Base-by-base conservation (phyloP, 1,140 invertebrate genomes). In the Pemphigus obesinymphae region DNA sequence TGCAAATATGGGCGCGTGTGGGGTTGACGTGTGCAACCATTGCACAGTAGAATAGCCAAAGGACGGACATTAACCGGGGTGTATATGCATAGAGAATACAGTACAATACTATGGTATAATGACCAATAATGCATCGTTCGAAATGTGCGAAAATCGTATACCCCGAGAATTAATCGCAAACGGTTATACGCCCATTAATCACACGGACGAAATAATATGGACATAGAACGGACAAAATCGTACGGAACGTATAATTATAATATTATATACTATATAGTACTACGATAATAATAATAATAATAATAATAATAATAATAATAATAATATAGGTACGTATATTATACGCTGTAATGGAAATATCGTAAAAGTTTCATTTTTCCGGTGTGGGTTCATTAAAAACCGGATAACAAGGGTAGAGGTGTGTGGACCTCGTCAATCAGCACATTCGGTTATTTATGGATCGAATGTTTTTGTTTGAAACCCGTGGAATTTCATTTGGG, bases 381-480 rank as follows among this genome's bases (percentile, higher is more conserved):
- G 3, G 5, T 15, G 68, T 26, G 8, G 11, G 13, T 70, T 70
- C 23, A 70, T 70, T 70, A 45, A 45, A 70, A 17, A n/a, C 50
- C 40, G 7, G 23, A 3, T n/a, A n/a, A 34, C 31, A 17, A 17
- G 40, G 4, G 40, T 10, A 26, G 40, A 26, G 5, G 15, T 3
- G 40, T 29, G 40, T 29, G 66, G 40, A 70, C 23, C 68, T 70
- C 68, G 68, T 70, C 68, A 70, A 70, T 70, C 68, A 70, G 40
- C 40, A 45, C 40, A 15, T 70, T 70, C 68, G 23, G 68, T 43
- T 70, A 70, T 70, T 70, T 70, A 70, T 70, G 68, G 68, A 70
- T 29, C 68, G 68, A 45, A 45, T 70, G 68, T 45, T 70, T 70
- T 70, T 70, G 40, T 70, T 26, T 26, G 66, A 29, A 26, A 23